Percentiles rank a stretch among this genome's conserved stretches.
phyloP scores from a whole-genome alignment of 2,888 invertebrate genomes.

The Caradrina clavipalpis region DNA sequence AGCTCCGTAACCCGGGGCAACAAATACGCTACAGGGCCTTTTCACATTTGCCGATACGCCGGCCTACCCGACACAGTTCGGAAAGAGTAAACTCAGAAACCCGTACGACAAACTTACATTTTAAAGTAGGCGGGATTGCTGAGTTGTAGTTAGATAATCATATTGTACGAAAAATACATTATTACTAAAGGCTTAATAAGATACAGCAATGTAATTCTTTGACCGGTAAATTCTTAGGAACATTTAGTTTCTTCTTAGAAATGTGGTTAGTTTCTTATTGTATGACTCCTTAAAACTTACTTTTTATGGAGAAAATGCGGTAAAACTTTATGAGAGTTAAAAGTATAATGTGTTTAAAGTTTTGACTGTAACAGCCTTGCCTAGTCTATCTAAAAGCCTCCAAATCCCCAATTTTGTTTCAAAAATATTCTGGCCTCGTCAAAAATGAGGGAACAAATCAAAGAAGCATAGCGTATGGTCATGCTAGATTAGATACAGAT shows the following conservation, averaged over 20 bases:
- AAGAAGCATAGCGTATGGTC: not conserved
- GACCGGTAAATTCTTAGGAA: too few species aligned
- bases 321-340: too few species aligned
- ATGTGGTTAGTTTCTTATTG: too few species aligned
- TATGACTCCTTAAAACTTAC: too few species aligned
- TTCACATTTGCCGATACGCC: constrained; percentile 51
- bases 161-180: not conserved
- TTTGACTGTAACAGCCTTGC: too few species aligned
- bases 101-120: constrained; percentile 1
- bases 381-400: not conserved
- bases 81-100: constrained; percentile 5
- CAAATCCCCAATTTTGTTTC: not conserved
- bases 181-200: not conserved
- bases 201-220: not conserved
- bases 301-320: too few species aligned
- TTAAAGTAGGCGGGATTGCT: not conserved
- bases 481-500: not conserved
- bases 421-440: not conserved
- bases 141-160: not conserved
- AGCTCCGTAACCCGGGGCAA: constrained; percentile 70
- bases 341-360: too few species aligned
- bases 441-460: not conserved
- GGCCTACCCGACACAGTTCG: constrained; percentile 22
- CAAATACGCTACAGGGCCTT: constrained; percentile 54
- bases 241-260: too few species aligned